Base-by-base conservation (phyloP, 2,797 vertebrate species). In the Chrysocyon brachyurus region DNA sequence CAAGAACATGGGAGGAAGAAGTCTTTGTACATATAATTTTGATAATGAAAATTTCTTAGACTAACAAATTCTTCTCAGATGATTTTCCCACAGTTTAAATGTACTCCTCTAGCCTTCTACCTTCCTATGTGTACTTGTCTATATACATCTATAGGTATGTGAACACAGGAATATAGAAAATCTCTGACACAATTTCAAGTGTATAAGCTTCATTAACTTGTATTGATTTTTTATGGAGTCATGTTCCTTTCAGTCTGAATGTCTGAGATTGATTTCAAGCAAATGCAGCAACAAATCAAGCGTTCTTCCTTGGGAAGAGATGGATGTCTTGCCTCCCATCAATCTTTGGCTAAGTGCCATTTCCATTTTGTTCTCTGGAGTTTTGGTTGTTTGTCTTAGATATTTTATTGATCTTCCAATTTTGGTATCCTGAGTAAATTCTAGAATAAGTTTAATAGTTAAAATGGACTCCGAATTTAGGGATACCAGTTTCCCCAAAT, bases 251-350 rank as follows among this genome's bases (percentile, higher is more conserved):
- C 68, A 22, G 40, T 64, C 17, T 92, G 64, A 94, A 90, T 79
- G 68, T 94, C 84, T 98, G 73, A 96, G 97, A 98, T 70, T 66
- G 57, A 97, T 97, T 98, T 98, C 66, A 93, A 91, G 19, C 40
- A 95, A 95, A 68, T 75, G n/a, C 16, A 95, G 59, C 46, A 88
- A 91, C 66, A 97, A 93, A 90, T 95, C 72, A 94, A 90, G 31
- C 59, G 2, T 85, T 73, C 85, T 86, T 97, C n/a, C 17, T 81
- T 92, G 54, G 86, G 5, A 92, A 97, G 14, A 89, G 85, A 82
- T 19, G 22, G 72, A 24, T 95, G n/a, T 46, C 91, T 87, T 87
- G 82, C 56, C 6, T 93, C 54, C 94, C 84, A 40, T 81, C 77
- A 94, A 5, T 85, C 36, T 96, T 75, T 75, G 59, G 31, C 63